These are phyloP conservation scores for Eptesicus fuscus DNA, from an alignment of 2,113 vertebrate genomes.

Conservation along the genomic window DNA sequence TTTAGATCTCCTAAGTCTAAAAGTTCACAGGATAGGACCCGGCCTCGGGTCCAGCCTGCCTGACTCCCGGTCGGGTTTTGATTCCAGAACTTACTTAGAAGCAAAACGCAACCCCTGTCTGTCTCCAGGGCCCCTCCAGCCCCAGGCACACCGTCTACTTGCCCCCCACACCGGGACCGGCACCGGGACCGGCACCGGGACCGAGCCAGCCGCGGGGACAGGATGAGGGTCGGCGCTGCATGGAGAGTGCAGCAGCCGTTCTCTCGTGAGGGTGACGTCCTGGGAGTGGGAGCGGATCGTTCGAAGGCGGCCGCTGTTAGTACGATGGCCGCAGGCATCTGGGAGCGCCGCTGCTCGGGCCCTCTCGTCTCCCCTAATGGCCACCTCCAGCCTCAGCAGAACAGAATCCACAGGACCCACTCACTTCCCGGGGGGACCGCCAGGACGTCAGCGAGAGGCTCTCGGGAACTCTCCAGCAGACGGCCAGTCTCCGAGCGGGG, in stretches of 20 bases:
- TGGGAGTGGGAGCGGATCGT: not conserved
- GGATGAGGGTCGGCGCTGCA: no score
- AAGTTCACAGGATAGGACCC: no score
- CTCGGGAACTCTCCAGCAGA: not conserved
- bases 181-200: no score
- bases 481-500: not conserved
- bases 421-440: not conserved
- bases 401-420: not conserved
- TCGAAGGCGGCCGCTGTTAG: not conserved
- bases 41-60: no score
- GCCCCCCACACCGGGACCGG: no score
- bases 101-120: not conserved
- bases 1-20: no score
- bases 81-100: not conserved
- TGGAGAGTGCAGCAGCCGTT: no score
- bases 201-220: no score
- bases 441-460: not conserved
- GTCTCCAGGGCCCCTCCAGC: not conserved
- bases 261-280: no score
- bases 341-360: not conserved
- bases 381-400: not conserved
- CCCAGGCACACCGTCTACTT: no score
- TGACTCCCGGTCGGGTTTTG: no score
- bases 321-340: no score
- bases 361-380: fast-evolving